These are phyloP conservation scores for Catocala fraxini DNA, from an alignment of 2,888 invertebrate species.

Conservation along the genomic window DNA sequence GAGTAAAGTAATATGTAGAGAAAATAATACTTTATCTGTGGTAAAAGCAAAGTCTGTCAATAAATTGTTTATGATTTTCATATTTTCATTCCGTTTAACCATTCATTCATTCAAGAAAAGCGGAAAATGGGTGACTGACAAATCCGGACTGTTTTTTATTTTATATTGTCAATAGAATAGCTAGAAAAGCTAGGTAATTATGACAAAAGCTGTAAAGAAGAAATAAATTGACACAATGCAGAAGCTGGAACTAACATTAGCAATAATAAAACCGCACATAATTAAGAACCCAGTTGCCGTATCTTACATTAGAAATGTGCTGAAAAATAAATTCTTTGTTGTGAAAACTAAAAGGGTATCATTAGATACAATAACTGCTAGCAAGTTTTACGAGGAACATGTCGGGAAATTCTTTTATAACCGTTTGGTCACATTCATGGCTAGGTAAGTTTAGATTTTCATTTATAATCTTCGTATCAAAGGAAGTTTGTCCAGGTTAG, in stretches of 20 bases:
- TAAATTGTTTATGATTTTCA: too few species aligned
- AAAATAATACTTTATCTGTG: too few species aligned
- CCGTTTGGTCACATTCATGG: conserved; percentile 93
- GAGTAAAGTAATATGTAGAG: too few species aligned
- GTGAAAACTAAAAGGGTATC: conserved; percentile 90
- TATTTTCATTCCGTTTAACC: too few species aligned
- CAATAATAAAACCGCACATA: conserved; percentile 95
- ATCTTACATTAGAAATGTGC: conserved; percentile 89
- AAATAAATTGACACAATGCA: conserved; percentile 60
- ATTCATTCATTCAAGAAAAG: not conserved
- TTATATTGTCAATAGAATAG: not conserved
- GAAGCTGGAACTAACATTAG: conserved; percentile 92
- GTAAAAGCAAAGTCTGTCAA: too few species aligned
- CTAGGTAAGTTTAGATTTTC: conserved; percentile 84
- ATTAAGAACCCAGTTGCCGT: conserved; percentile 92
- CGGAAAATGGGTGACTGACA: not conserved
- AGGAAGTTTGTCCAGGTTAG: not conserved
- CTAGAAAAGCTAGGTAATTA: conserved; percentile 26
- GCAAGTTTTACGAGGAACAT: conserved; percentile 94
- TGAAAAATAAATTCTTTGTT: conserved; percentile 91
- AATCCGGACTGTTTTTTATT: not conserved
- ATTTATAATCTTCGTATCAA: conserved; percentile 1
- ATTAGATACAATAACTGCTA: conserved; percentile 89
- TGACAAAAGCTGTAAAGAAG: conserved; percentile 41
- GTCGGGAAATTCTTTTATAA: conserved; percentile 94